Evolutionary conservation across 35 echinoderm and acorn worm genomes (phyloP), one percentile per base, ranked within the genome.

Genomic region (Anneissia japonica): DNA sequence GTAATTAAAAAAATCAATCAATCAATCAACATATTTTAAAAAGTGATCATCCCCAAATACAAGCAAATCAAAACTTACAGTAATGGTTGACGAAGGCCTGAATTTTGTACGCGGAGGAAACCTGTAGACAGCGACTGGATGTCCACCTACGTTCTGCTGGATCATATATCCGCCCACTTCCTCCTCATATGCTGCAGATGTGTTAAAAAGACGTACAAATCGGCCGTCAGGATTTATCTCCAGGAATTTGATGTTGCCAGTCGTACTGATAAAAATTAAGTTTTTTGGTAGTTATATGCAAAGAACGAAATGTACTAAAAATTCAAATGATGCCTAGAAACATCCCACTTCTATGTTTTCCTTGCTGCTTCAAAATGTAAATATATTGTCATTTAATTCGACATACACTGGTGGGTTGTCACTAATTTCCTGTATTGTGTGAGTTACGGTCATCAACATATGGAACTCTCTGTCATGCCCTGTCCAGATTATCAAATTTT

Each of bases 121-220:
- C 16, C 96, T 82, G 73, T 94, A 99, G 17, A 99, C 92, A 3
- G 96, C 96, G 5, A 99, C 96, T 5, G 96, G 96, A 78, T 99
- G 96, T 31, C 96, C 96, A 19, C 96, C 96, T 17, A 99, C 84
- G 72, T 99, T 99, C 87, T 99, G 96, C 81, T 99, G 96, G 35
- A 99, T 94, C 83, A 94, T 88, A 35, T 82, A 99, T 29, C 96
- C 96, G 35, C 96, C 96, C 11, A 99, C 55, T 46, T 99, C 92
- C 13, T 91, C 79, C 36, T 99, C 96, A 32, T 84, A 43, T 55
- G 55, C 76, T 9, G 82, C 46, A 7, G 95, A 93, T 26, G 96
- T 81, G 34, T 99, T 99, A 72, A 99, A 99, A 21, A 99, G 89
- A 77, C 96, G 91, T 7, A 99, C 86, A 90, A 94, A 99, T 14